Base-by-base conservation (phyloP, 2,888 invertebrate genomes). In the Cataglyphis cursor region DNA sequence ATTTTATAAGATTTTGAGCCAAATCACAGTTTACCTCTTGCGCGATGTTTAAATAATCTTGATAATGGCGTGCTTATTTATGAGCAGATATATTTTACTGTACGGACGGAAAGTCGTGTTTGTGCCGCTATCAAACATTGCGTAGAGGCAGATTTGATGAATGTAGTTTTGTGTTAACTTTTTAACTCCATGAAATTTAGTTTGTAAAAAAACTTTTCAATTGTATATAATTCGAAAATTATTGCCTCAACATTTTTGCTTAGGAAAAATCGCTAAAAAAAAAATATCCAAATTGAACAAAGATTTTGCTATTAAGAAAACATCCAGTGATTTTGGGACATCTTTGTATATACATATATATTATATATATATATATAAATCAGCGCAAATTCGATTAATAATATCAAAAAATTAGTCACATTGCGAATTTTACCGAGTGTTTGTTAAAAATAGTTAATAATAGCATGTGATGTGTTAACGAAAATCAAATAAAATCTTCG, bases 1-100 rank as follows among this genome's bases (percentile, higher is more conserved):
- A 48, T n/a, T n/a, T n/a, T 48, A n/a, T 51, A 61, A 66, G 54
- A 66, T 54, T 66, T 54, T 66, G 51, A 76, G 68, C 38, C 76
- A 78, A 78, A 68, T 57, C 28, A 21, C 18, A 59, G 3, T n/a
- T 59, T 68, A 68, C 15, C 41, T 57, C 54, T 57, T 44, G 24
- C n/a, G 65, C 38, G 38, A 54, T 65, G 54, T 38, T 65, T 54
- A 24, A 76, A 18, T 44, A 48, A 54, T 54, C 9, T 76, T 51
- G 18, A 75, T 44, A n/a, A 15, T 54, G 44, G 12, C n/a, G 41
- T 74, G n/a, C n/a, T 59, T 61, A 35, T 38, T 48, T 74, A 48
- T 57, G 31, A 21, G 41, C 44, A 78, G 21, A 59, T 51, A 64
- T 64, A 64, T 66, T 78, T 68, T 38, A 51, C 5, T 18, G 44